Base-by-base conservation (phyloP, 2,113 vertebrate genomes). In the Syrmaticus mikado region DNA sequence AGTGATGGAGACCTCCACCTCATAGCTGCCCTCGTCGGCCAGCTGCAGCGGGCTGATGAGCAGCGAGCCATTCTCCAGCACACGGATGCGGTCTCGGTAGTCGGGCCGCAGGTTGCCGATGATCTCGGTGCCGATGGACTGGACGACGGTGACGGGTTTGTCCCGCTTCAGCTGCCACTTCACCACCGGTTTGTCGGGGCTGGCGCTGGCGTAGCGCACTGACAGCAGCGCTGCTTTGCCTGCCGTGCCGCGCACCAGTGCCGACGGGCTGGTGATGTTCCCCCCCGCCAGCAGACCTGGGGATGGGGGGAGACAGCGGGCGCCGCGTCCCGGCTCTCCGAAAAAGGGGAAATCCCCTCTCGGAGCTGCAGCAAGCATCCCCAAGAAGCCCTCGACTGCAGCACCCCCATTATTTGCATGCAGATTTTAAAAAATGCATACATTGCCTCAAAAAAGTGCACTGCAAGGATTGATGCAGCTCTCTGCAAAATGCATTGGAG, bases 1-100 rank as follows among this genome's bases (percentile, higher is more conserved):
- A 0, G 99, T 99, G 97, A 99, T 99, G 96, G 99, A 99, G 95
- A 99, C 98, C 97, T 99, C 99, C 41, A 99, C 99, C 40, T 99
- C 98, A 0, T 99, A 99, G 2, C 96, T 98, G 3, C 99, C 99
- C 36, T 99, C 99, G 1, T 99, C 99, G 0, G 98, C 95, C 66
- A 99, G 50, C 85, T 98, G 97, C 88, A 99, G 94, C 92, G 99
- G 99, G 80, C 98, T 98, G 76, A 99, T 98, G 71, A 99, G 98
- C 92, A 99, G 96, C 3, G 99, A 99, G 66, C 99, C 99, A 0
- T 99, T 99, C 93, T 99, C 98, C 41, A 99, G 99, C 70, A 99
- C 98, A 45, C 98, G 97, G 93, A 99, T 99, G 52, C 99, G 99
- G 88, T 99, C 99, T 2, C 98, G 97, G 90, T 99, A 99, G 77